Evolutionary conservation across 1,140 invertebrate species (phyloP).

Genomic region (Physella acuta): DNA sequence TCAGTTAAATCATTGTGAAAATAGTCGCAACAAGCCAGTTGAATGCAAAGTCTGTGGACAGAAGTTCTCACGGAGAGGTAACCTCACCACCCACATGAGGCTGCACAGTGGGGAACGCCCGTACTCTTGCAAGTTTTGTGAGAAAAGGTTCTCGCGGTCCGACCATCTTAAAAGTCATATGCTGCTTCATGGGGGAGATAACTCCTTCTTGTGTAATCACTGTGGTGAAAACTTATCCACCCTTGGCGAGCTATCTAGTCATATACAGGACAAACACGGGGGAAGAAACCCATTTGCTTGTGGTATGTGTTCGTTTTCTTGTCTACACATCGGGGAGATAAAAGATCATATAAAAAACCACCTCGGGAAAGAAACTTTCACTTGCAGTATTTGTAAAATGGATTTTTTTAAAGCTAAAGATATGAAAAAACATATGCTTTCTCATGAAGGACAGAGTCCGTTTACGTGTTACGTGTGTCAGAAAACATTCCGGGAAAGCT

Average conservation of each 20-base stretch:
- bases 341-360: constrained; percentile 20
- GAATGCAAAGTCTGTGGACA: constrained; percentile 13
- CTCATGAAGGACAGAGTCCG: constrained; percentile 13
- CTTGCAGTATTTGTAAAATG: constrained; percentile 12
- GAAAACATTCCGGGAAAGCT: constrained; percentile 17
- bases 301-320: constrained; percentile 6
- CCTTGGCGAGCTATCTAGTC: not conserved
- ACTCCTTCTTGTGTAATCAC: constrained; percentile 2
- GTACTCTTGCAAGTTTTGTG: constrained; percentile 6
- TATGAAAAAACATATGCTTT: constrained; percentile 14
- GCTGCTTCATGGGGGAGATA: constrained; percentile 3
- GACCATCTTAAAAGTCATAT: constrained; percentile 7
- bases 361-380: not conserved
- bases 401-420: not conserved
- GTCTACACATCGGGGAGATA: not conserved
- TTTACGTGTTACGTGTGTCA: constrained; percentile 19
- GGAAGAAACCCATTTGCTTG: constrained; percentile 18
- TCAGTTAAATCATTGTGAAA: not conserved
- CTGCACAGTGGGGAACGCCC: constrained; percentile 2
- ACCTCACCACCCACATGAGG: constrained; percentile 5
- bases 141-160: not conserved
- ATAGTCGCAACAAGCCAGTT: not conserved
- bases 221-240: not conserved
- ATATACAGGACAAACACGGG: not conserved
- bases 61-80: constrained; percentile 1